Conservation (phyloP, 2,888 invertebrate genomes). For the Xestia ashworthii region DNA sequence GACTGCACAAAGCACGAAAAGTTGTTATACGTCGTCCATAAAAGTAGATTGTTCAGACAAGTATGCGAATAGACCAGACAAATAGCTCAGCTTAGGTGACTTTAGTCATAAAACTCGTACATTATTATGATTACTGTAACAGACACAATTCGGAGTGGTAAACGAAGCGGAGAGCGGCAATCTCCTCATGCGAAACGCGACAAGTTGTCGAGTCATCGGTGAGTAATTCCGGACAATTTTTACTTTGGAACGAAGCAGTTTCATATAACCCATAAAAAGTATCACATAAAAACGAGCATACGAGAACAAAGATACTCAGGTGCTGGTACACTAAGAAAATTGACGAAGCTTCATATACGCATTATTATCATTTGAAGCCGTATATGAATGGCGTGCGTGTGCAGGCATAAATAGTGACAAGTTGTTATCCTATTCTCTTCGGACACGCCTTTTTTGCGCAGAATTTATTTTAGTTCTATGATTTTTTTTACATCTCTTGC, state of each 20-base stretch:
- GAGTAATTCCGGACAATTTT: slow-evolving; percentile 68
- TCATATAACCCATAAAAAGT: slow-evolving; percentile 46
- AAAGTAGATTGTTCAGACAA: slow-evolving; percentile 47
- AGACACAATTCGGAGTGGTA: slow-evolving; percentile 72
- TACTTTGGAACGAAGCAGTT: slow-evolving; percentile 57
- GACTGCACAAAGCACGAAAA: slow-evolving; percentile 32
- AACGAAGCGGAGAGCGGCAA: slow-evolving; percentile 73
- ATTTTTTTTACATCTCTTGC: background rate
- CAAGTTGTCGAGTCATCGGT: slow-evolving; percentile 72
- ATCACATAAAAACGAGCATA: slow-evolving; percentile 43
- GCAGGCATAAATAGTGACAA: slow-evolving; percentile 35
- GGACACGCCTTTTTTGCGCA: slow-evolving; percentile 7
- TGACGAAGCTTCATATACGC: slow-evolving; percentile 25
- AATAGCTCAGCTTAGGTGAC: slow-evolving; percentile 46
- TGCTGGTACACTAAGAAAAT: slow-evolving; percentile 38
- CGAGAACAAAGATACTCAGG: slow-evolving; percentile 28
- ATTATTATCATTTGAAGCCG: slow-evolving; percentile 51
- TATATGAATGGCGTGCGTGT: slow-evolving; percentile 35
- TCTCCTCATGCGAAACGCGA: slow-evolving; percentile 78
- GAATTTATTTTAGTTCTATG: slow-evolving; percentile 20
- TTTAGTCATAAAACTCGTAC: slow-evolving; percentile 61
- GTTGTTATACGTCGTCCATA: slow-evolving; percentile 27
- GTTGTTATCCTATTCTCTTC: slow-evolving; percentile 46
- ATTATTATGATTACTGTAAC: slow-evolving; percentile 64
- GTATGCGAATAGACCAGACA: slow-evolving; percentile 49